These are phyloP conservation scores for Himalopsyche anomala DNA, from an alignment of 2,888 invertebrate genomes.

Conservation along the genomic window DNA sequence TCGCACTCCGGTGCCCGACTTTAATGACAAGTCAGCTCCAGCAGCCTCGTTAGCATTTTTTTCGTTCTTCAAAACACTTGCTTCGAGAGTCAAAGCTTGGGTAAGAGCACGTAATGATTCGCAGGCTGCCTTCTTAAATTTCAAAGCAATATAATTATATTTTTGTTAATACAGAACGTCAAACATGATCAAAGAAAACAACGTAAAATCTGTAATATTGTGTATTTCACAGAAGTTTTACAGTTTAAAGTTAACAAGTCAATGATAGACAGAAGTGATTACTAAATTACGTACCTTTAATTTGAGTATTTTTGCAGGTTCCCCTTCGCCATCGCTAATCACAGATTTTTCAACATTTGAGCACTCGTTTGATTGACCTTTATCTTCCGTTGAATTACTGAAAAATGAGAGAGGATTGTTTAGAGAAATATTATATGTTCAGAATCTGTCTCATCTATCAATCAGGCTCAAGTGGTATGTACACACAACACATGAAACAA, in stretches of 20 bases:
- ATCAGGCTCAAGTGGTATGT: no score
- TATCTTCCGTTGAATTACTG: slow-evolving; percentile 17
- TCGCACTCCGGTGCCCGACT: slow-evolving; percentile 6
- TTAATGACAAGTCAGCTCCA: neutral
- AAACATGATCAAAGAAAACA: no score
- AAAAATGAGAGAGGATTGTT: neutral
- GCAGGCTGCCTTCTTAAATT: slow-evolving; percentile 31
- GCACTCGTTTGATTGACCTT: neutral
- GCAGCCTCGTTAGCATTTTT: slow-evolving; percentile 16
- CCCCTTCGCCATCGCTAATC: neutral
- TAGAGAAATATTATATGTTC: neutral
- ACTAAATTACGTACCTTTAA: neutral
- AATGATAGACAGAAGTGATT: no score
- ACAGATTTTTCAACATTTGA: slow-evolving; percentile 40
- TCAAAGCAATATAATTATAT: neutral
- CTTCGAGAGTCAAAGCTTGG: slow-evolving; percentile 29
- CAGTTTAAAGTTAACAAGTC: no score
- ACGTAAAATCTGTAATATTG: no score
- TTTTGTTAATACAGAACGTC: neutral
- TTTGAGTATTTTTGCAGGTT: neutral
- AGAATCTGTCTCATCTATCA: no score
- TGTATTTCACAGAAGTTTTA: no score
- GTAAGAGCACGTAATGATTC: slow-evolving; percentile 40
- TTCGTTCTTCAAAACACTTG: slow-evolving; percentile 35
- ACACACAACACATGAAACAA: no score